Conservation (phyloP, 2,113 vertebrate species). For the Dasyurus viverrinus region DNA sequence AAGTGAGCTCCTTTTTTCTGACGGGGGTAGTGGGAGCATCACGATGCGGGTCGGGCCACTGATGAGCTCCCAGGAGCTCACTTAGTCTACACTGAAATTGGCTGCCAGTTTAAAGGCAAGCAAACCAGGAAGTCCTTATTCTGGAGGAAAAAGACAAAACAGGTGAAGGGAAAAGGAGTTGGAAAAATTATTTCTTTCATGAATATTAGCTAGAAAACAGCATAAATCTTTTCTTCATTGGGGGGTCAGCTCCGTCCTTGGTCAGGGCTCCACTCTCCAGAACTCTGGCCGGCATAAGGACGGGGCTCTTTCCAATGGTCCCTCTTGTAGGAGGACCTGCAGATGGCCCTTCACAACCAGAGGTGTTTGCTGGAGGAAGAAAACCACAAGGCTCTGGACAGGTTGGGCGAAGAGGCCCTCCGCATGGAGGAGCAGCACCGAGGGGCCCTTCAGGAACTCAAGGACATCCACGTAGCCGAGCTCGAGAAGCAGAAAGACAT, state of each 20-base stretch:
- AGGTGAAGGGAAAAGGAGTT: not conserved
- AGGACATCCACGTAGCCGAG: constrained; percentile 77
- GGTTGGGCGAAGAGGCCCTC: constrained; percentile 84
- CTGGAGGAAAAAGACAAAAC: not conserved
- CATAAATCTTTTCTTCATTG: not conserved
- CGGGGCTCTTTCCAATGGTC: not conserved
- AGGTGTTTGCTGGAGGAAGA: constrained; percentile 84
- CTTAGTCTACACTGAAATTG: not conserved
- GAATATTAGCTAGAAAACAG: not conserved
- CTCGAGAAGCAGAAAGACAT: constrained; percentile 79
- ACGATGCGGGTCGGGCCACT: too few species aligned
- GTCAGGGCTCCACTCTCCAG: not conserved
- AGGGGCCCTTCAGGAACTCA: constrained; percentile 83
- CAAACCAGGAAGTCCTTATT: not conserved
- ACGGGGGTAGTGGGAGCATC: not conserved
- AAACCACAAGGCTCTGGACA: constrained; percentile 82
- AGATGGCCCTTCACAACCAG: constrained; percentile 77
- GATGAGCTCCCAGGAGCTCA: not conserved
- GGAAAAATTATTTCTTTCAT: not conserved
- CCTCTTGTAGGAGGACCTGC: constrained; percentile 70
- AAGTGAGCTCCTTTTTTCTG: not conserved
- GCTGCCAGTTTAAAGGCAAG: not conserved
- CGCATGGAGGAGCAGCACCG: constrained; percentile 86
- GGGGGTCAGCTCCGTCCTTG: not conserved
- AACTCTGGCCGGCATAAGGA: not conserved